phyloP scores from a whole-genome alignment of 2,113 vertebrate genomes.

The Alligator sinensis region DNA sequence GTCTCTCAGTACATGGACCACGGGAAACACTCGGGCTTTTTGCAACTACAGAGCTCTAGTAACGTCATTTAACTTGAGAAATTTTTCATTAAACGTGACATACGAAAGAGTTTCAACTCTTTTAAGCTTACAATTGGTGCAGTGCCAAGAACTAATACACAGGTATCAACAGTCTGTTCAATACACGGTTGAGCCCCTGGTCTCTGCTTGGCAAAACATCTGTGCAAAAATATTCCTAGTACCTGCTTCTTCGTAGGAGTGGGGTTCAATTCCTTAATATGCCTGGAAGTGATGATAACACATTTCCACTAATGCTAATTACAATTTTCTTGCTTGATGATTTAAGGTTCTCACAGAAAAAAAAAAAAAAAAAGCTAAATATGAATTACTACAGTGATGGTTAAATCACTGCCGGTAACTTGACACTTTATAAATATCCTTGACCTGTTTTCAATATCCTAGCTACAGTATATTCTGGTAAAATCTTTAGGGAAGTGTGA shows the following conservation, averaged over 20 bases:
- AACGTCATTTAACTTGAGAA: not conserved
- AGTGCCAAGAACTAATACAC: not conserved
- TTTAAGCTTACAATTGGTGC: not conserved
- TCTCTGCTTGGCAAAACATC: not conserved
- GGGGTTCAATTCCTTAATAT: not conserved
- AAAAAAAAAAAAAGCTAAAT: not conserved
- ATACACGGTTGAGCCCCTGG: not conserved
- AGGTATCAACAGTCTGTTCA: no score
- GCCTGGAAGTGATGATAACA: not conserved
- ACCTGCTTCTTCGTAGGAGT: rapidly evolving
- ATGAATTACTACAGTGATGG: conserved; percentile 36
- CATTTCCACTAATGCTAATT: not conserved
- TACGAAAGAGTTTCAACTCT: conserved; percentile 9
- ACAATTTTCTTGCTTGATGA: not conserved
- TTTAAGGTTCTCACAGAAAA: conserved; percentile 33
- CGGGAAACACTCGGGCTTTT: not conserved
- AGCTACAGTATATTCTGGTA: no score
- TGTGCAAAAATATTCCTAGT: not conserved
- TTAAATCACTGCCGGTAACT: conserved; percentile 66
- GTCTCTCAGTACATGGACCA: not conserved
- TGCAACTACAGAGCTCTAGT: rapidly evolving
- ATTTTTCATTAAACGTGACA: conserved; percentile 16
- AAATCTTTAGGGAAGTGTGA: no score
- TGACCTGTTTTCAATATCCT: conserved; percentile 6
- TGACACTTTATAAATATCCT: conserved; percentile 64